Evolutionary conservation across 2,797 vertebrate species (phyloP), one percentile per base, ranked within the genome.

Genomic region (Crocodylus rhombifer): DNA sequence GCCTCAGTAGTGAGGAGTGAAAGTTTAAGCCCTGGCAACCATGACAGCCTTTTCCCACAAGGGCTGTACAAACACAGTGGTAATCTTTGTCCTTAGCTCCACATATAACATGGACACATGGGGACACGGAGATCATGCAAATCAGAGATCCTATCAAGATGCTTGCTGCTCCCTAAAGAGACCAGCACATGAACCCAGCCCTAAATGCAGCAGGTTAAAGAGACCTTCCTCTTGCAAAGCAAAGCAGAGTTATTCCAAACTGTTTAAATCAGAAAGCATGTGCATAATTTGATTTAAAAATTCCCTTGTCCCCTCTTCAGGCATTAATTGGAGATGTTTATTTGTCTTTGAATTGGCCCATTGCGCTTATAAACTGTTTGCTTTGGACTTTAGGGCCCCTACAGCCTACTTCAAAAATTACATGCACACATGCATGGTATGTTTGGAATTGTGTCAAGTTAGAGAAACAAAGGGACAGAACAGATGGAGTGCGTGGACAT

Each of bases 371-470:
- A 80, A 76, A 36, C 42, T 12, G 20, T 36, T 87, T 93, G 89
- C 64, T 3, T 7, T 78, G 79, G 25, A 2, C 79, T 57, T 6
- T 23, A 14, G 4, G 33, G 11, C 30, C 77, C 12, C 78, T 78
- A 62, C 62, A 51, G 14, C 87, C 90, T 89, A 86, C 42, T 51
- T 51, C 42, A 51, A 51, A 51, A 51, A 51, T 51, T 51, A 51
- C 63, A 11, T 13, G 80, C 90, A 86, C 92, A 57, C 67, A n/a
- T 42, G 2, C 84, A 90, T 80, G 51, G 26, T 65, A 51, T 26
- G 63, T 88, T 82, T 88, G 95, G 90, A 91, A 91, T 82, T 78
- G 76, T 69, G 80, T 63, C 61, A 84, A 80, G 88, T 89, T 55
- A 14, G 11, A 90, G 80, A 87, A 90, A 87, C 85, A 55, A 5